Evolutionary conservation across 2,888 invertebrate genomes (phyloP).

Genomic region (Amorpha juglandis): DNA sequence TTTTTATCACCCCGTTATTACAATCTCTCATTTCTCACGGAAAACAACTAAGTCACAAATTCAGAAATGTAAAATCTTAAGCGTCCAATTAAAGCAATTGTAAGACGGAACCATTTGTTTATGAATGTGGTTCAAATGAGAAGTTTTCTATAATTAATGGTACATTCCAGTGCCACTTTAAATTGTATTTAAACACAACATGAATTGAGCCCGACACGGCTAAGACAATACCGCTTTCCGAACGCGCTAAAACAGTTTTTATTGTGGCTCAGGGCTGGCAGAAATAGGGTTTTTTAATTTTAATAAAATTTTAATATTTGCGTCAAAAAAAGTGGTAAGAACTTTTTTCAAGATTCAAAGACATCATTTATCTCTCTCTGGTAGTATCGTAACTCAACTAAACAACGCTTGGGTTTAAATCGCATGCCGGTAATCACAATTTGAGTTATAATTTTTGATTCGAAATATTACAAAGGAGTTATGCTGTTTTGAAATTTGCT

Average conservation of each 20-base stretch:
- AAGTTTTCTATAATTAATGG: constrained; percentile 47
- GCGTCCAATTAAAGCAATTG: constrained; percentile 30
- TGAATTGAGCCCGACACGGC: constrained; percentile 32
- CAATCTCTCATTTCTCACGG: not conserved
- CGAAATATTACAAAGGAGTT: too few species aligned
- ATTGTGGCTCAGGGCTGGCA: constrained; percentile 38
- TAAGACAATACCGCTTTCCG: constrained; percentile 48
- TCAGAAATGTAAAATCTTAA: constrained; percentile 16
- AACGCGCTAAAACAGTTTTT: constrained; percentile 56
- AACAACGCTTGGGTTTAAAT: too few species aligned
- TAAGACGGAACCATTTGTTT: constrained; percentile 34
- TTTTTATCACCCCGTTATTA: too few species aligned
- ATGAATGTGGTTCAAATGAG: constrained; percentile 41
- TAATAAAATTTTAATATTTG: not conserved
- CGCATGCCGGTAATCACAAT: too few species aligned
- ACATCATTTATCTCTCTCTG: too few species aligned
- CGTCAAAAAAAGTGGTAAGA: too few species aligned
- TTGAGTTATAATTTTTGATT: too few species aligned
- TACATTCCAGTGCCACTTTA: constrained; percentile 35
- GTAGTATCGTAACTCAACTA: too few species aligned
- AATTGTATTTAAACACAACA: constrained; percentile 33
- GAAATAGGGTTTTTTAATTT: not conserved
- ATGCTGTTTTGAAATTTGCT: too few species aligned
- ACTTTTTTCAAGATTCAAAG: too few species aligned
- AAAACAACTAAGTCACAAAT: not conserved